Evolutionary conservation across 92 coral and sea anemone species (phyloP), one percentile per base, ranked within the genome.

Genomic region (Umimayanthus kanabou): DNA sequence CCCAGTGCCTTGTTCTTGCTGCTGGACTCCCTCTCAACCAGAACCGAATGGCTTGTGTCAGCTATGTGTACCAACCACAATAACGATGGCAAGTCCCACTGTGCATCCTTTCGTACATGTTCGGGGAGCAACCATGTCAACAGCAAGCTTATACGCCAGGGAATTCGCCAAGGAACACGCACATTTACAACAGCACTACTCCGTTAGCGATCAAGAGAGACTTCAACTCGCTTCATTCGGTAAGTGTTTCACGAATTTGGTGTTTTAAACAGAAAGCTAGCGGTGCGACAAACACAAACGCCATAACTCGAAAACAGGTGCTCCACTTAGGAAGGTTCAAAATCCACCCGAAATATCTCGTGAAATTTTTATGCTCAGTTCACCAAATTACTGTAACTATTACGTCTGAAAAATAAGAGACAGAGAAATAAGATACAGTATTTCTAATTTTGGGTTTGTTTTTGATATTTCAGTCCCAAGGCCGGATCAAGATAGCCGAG

Each of bases 11-110:
- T 97, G 99, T 26, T 95, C 99, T 4, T 97, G 98, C 45, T 97
- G 99, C 39, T 97, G 99, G 99, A 95, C 96, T 23, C 99, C 98
- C 0, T 91, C 97, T 4, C 98, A 93, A 50, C 98, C 98, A 55
- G 99, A 97, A 64, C 95, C 95, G 13, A 92, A 91, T 78, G 94
- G 95, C 20, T 88, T 95, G 39, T 97, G 99, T 77, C 99, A 97
- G 93, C 86, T 97, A 58, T 97, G 99, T 80, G 94, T 97, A 58
- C 98, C 99, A 29, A 85, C 95, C n/a, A 89, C 90, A 75, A 79
- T 96, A 22, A 90, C 96, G 50, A 93, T 92, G 87, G 87, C 87
- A 9, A 83, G 87, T n/a, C 87, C 64, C 13, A 42, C 78, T 1
- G 57, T 88, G 42, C 95, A 92, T 90, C 94, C 96, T 20, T 95